Base-by-base conservation (phyloP, 2,888 invertebrate species). In the Nemotelus pantherinus region DNA sequence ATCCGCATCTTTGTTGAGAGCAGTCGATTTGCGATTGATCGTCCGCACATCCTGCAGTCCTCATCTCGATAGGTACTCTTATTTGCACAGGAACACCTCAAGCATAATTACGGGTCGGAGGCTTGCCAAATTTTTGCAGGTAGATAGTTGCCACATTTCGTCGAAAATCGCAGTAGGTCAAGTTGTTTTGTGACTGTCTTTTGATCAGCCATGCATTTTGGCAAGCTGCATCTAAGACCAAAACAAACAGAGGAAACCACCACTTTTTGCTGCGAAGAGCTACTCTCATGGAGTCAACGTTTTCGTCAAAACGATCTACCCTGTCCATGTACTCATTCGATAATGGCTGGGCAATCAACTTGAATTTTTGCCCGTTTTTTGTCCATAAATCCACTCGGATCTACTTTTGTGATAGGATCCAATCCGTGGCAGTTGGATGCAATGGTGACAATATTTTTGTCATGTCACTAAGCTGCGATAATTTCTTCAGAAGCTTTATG, bases 401-500 rank as follows among this genome's bases (percentile, higher is more conserved):
- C 58, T 1, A n/a, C 58, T 58, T 58, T 58, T 58, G 58, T 58
- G 5, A 58, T 58, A 7, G 58, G 58, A n/a, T 58, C 58, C 2
- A 58, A 58, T 2, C 39, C n/a, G 10, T 53, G 53, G 53, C 53
- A 53, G 10, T 53, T 53, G 53, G 53, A 58, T 58, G 58, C 58
- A 1, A 58, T 25, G 44, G 55, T 75, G 50, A 79, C 76, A 70
- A 79, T 67, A 68, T 77, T 79, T 50, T 79, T 79, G 60, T 77
- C 74, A 58, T 79, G 75, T 77, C 78, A 78, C 48, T 76, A 77
- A 77, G 77, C 80, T 75, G 55, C 79, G 78, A 78, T 79, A 67
- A 80, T 79, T 68, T 79, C 76, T 25, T 50, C 25, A 57, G 79
- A 72, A 50, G 44, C 57, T 77, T 72, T 68, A 77, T 78, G 25